These are phyloP conservation scores for Sphaeridia pumilis DNA, from an alignment of 2,888 invertebrate genomes.

Conservation along the genomic window DNA sequence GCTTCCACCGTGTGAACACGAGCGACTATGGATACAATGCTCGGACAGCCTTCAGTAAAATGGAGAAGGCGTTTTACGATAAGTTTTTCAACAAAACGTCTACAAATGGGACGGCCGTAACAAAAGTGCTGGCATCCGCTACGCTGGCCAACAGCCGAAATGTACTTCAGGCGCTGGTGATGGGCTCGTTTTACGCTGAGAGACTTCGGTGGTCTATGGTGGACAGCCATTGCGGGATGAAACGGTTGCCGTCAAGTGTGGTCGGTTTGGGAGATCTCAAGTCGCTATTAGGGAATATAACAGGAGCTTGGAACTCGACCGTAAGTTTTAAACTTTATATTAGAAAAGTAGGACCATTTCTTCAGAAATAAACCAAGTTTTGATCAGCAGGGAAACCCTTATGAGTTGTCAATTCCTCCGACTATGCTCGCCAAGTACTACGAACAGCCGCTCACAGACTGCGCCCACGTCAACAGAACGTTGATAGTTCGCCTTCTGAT, in stretches of 20 bases:
- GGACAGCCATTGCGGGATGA: slow-evolving; percentile 10
- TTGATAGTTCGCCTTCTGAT: slow-evolving; percentile 25
- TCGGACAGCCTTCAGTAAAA: slow-evolving; percentile 25
- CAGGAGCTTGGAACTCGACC: too few relatives aligned
- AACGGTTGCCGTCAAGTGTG: slow-evolving; percentile 22
- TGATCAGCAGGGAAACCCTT: too few relatives aligned
- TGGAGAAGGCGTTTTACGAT: slow-evolving; percentile 33
- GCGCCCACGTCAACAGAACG: slow-evolving; percentile 22
- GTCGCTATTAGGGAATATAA: too few relatives aligned
- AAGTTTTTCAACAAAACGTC: slow-evolving; percentile 15
- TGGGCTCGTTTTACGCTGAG: slow-evolving; percentile 31
- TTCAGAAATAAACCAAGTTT: too few relatives aligned
- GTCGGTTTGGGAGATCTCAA: slow-evolving; percentile 12
- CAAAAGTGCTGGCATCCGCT: slow-evolving; percentile 17
- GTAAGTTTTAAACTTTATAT: too few relatives aligned
- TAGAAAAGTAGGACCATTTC: too few relatives aligned
- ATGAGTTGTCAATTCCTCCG: slow-evolving; percentile 14
- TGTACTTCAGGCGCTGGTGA: slow-evolving; percentile 21
- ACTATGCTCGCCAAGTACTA: slow-evolving; percentile 23
- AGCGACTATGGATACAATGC: slow-evolving; percentile 17
- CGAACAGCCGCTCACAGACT: slow-evolving; percentile 29
- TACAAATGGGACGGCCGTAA: not conserved
- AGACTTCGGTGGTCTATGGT: slow-evolving; percentile 32
- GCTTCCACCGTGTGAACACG: not conserved
- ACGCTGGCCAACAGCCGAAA: slow-evolving; percentile 28